A percentile compares a stretch with the other conserved stretches of the same genome.
Conservation (phyloP, 2,113 vertebrate genomes). For the Probosciger aterrimus region DNA sequence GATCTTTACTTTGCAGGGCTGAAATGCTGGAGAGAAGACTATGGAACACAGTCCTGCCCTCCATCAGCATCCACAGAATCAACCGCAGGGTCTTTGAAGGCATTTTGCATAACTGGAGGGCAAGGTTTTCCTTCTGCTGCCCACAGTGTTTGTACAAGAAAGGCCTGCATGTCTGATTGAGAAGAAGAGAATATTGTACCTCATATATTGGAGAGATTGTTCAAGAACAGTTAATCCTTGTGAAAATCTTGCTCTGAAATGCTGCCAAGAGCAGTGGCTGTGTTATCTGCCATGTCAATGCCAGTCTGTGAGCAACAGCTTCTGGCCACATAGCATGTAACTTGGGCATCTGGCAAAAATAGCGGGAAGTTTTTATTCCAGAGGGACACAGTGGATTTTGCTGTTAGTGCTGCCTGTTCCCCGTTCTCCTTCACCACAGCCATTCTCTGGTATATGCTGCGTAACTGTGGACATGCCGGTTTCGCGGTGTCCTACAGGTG, state of each 20-base stretch:
- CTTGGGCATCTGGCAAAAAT: not conserved
- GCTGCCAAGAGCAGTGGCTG: not conserved
- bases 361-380: not conserved
- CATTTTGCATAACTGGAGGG: not conserved
- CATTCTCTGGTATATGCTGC: rapidly evolving
- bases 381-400: not conserved
- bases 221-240: slow-evolving; percentile 53
- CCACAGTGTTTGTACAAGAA: slow-evolving; percentile 4
- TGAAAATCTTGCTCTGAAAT: slow-evolving; percentile 13
- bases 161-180: not conserved
- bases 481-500: not conserved
- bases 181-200: slow-evolving; percentile 43
- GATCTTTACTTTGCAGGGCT: not conserved
- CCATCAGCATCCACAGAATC: not conserved
- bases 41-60: not conserved
- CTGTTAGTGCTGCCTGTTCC: not conserved
- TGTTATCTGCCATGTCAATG: not conserved
- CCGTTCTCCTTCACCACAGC: rapidly evolving
- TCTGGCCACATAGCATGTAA: rapidly evolving
- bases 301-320: not conserved
- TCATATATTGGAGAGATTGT: not conserved
- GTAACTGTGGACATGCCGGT: rapidly evolving
- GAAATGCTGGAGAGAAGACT: not conserved
- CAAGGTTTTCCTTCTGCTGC: not conserved
- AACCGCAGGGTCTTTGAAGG: not conserved